Evolutionary conservation across 2,113 vertebrate genomes (phyloP), one percentile per base, ranked within the genome.

Genomic region (Aegotheles bennettii): DNA sequence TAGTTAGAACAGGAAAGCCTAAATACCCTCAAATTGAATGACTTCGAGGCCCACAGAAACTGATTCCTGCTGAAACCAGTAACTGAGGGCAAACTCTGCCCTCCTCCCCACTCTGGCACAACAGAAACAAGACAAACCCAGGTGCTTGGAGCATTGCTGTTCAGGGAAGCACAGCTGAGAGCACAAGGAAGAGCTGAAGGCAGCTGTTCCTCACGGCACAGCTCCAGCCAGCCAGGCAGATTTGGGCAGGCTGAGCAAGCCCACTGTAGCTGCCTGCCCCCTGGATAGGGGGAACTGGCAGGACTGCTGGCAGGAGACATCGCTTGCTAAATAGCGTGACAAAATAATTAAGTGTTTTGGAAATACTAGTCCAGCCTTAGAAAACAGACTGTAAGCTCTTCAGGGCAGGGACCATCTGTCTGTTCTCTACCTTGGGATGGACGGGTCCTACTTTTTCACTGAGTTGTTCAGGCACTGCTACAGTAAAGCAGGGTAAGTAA

Each of bases 361-460:
- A 71, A 80, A 70, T 3, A 8, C n/a, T 33, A 18, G 36, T 16
- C 73, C 40, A 65, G 76, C 84, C 69, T 91, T 40, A n/a, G 25
- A 42, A 35, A 91, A 69, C 77, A 59, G 84, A 20, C 78, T 56
- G 65, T 3, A 8, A 68, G 78, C 61, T 90, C 90, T 85, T 40
- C 84, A 76, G 95, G 90, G 90, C 90, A 71, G 81, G 65, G 53
- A 76, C 90, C 87, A 94, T 91, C 95, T 95, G 90, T 35, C 69
- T 65, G 38, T 56, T 54, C 82, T 89, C 54, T 54, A 1, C 43
- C 69, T n/a, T 35, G 3, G 15, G 3, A n/a, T 15, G 35, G 35
- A 89, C 59, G 33, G 54, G 7, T 35, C 17, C 51, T 40, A 3
- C 50, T 87, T 75, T 48, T 38, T 36, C 40, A 31, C n/a, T 1